Evolutionary conservation across 2,888 invertebrate genomes (phyloP).

Genomic region (Embidobia sp.): DNA sequence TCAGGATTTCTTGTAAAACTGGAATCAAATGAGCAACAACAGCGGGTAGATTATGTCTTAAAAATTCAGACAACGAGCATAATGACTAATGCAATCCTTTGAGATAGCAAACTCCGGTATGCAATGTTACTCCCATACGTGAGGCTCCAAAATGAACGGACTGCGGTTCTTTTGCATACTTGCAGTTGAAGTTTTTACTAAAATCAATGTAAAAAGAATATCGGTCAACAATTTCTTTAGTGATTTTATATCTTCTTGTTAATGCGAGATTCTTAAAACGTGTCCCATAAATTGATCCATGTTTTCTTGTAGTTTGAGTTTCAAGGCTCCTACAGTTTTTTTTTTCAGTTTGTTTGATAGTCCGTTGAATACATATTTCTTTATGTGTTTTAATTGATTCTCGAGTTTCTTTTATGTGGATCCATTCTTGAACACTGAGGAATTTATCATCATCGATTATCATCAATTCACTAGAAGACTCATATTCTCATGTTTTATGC

Average conservation of each 20-base stretch:
- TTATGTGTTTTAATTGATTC: neutral
- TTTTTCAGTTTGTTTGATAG: neutral
- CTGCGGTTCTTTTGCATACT: slow-evolving; percentile 8
- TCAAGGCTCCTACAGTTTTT: neutral
- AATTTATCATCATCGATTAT: slow-evolving; percentile 12
- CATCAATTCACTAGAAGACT: slow-evolving; percentile 5
- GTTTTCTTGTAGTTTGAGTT: neutral
- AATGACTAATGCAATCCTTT: slow-evolving; percentile 18
- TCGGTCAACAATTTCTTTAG: slow-evolving; percentile 12
- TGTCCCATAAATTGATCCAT: slow-evolving; percentile 6
- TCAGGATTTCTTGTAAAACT: slow-evolving; percentile 20
- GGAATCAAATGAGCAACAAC: slow-evolving; percentile 37
- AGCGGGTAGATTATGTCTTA: slow-evolving; percentile 43
- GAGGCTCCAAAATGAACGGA: slow-evolving; percentile 2
- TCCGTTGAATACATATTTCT: slow-evolving; percentile 4
- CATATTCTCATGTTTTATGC: slow-evolving; percentile 50
- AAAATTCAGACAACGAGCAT: slow-evolving; percentile 33
- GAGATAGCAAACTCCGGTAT: slow-evolving; percentile 38
- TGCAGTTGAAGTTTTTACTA: slow-evolving; percentile 11
- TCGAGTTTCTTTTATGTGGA: neutral
- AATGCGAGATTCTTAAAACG: slow-evolving; percentile 3
- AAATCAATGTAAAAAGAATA: slow-evolving; percentile 1
- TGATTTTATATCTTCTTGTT: neutral
- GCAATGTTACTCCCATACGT: slow-evolving; percentile 30
- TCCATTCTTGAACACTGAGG: slow-evolving; percentile 3